Conservation (phyloP, 1,140 invertebrate species). For the Papilio helenus region DNA sequence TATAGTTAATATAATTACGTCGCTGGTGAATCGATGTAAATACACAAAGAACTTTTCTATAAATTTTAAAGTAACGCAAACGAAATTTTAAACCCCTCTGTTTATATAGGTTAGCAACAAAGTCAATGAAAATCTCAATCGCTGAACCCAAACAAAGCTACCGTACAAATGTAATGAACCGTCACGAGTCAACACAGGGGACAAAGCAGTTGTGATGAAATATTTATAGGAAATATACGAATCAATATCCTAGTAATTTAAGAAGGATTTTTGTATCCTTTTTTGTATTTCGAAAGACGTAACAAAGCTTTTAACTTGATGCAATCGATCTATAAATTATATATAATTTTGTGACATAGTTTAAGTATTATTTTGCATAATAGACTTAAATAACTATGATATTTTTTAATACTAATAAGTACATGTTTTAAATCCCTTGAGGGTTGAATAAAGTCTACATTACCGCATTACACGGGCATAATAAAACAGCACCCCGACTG, state of each 20-base stretch:
- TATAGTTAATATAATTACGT: not conserved
- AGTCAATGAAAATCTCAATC: constrained; percentile 47
- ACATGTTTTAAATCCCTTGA: not conserved
- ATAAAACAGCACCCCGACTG: constrained; percentile 7
- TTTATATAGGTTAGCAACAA: constrained; percentile 34
- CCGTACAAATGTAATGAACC: constrained; percentile 71
- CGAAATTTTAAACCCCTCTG: constrained; percentile 17
- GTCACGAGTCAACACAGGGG: constrained; percentile 58
- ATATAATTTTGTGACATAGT: not conserved
- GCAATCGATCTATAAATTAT: not conserved
- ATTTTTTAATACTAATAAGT: not conserved
- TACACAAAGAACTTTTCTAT: not conserved
- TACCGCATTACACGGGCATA: constrained; percentile 1
- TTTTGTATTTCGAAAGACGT: not conserved
- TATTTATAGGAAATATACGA: not conserved
- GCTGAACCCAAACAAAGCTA: constrained; percentile 55
- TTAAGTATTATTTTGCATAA: not conserved
- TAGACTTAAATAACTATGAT: not conserved
- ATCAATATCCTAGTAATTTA: not conserved
- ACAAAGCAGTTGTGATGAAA: constrained; percentile 7
- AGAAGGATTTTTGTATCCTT: not conserved
- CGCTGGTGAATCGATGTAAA: not conserved
- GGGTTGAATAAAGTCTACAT: not conserved
- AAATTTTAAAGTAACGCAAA: constrained; percentile 5
- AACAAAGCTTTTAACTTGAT: not conserved